Evolutionary conservation across 2,797 vertebrate genomes (phyloP).

Genomic region (Anomalospiza imberbis): DNA sequence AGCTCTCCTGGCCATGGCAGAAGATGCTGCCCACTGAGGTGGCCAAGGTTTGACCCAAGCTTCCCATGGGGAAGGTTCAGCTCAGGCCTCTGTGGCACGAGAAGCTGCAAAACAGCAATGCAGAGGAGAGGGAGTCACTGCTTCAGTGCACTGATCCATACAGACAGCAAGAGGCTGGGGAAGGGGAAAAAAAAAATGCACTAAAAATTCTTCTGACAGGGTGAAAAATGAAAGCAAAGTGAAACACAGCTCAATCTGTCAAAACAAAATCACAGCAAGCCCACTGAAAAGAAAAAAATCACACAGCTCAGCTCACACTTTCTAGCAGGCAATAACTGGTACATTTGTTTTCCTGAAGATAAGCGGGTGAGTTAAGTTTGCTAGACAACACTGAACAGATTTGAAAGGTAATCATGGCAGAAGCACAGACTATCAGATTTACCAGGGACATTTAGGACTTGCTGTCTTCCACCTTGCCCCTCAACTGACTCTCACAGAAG

Average conservation of each 20-base stretch:
- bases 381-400: constrained; percentile 7
- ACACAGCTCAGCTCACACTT: neutral
- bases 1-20: neutral
- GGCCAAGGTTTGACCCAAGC: neutral
- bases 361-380: neutral
- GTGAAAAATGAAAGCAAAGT: constrained; percentile 58
- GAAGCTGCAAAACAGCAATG: neutral
- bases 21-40: neutral
- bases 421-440: neutral
- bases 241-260: constrained; percentile 56
- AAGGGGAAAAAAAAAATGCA: neutral
- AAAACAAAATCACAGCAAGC: constrained; percentile 57
- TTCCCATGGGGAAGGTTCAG: neutral
- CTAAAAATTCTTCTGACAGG: constrained; percentile 61
- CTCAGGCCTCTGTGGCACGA: neutral
- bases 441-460: neutral
- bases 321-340: constrained; percentile 29
- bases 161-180: constrained; percentile 18
- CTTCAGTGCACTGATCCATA: constrained; percentile 34
- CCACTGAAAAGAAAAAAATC: neutral
- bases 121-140: neutral
- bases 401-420: constrained; percentile 31
- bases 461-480: neutral
- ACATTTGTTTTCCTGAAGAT: constrained; percentile 25
- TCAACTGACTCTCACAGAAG: neutral